Evolutionary conservation across 2,113 vertebrate species (phyloP).

Genomic region (Crotalus viridis): DNA sequence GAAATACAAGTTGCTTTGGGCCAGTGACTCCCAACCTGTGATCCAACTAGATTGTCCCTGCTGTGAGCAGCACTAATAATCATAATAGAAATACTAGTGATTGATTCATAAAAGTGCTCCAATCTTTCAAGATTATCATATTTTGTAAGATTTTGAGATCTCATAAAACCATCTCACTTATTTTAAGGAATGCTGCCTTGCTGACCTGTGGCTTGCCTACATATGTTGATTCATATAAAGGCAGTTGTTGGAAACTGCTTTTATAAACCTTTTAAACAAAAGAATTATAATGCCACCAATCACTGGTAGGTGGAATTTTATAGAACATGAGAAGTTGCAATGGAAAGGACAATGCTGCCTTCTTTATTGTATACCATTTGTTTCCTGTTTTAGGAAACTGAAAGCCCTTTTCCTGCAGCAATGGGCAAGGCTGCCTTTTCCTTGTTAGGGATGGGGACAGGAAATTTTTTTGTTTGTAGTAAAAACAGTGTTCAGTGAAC

Average conservation of each 20-base stretch:
- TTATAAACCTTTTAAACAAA: neutral
- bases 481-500: neutral
- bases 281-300: neutral
- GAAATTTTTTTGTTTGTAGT: neutral
- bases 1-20: neutral
- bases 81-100: neutral
- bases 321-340: neutral
- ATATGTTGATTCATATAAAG: neutral
- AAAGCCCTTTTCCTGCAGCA: neutral
- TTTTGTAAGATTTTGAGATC: neutral
- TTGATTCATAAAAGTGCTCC: neutral
- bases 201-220: neutral
- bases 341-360: neutral
- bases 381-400: no score
- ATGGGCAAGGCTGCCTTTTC: neutral
- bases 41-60: neutral
- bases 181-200: neutral
- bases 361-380: no score
- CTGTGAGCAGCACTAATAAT: neutral
- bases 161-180: neutral
- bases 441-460: neutral
- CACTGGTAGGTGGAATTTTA: neutral
- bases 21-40: neutral
- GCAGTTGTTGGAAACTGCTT: neutral
- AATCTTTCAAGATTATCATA: neutral